Percentiles rank a stretch among this genome's conserved stretches.
These are phyloP conservation scores for Micrastur ruficollis DNA, from an alignment of 2,797 vertebrate species.

Conservation along the genomic window DNA sequence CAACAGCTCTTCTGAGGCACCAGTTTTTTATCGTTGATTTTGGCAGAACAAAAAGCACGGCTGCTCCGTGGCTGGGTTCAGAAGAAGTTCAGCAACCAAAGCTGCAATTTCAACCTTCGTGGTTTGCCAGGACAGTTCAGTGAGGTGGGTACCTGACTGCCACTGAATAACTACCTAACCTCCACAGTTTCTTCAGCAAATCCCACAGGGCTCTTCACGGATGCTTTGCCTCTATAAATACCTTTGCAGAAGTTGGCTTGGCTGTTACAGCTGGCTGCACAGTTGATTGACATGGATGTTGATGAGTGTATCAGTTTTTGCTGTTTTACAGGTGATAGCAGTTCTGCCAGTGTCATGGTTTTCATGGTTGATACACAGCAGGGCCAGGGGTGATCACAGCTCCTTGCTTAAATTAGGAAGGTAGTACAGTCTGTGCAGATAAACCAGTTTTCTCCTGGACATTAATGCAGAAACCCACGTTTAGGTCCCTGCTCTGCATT, in stretches of 20 bases:
- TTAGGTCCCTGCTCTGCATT: neutral
- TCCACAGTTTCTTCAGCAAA: neutral
- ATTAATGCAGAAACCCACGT: neutral
- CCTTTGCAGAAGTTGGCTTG: neutral
- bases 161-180: neutral
- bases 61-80: neutral
- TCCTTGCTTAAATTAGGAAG: neutral
- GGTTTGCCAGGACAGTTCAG: neutral
- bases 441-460: neutral
- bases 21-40: neutral
- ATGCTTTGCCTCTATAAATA: neutral
- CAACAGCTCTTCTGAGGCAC: neutral
- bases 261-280: neutral
- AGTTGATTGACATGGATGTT: neutral
- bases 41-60: neutral
- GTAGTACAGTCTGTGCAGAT: neutral
- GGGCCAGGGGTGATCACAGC: neutral
- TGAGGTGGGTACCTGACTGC: neutral
- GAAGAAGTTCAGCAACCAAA: neutral
- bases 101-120: neutral
- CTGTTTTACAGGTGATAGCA: neutral
- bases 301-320: neutral
- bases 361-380: neutral
- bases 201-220: neutral
- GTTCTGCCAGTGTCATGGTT: neutral